Evolutionary conservation across 2,888 invertebrate genomes (phyloP), one percentile per base, ranked within the genome.

Genomic region (Hyposoter didymator): DNA sequence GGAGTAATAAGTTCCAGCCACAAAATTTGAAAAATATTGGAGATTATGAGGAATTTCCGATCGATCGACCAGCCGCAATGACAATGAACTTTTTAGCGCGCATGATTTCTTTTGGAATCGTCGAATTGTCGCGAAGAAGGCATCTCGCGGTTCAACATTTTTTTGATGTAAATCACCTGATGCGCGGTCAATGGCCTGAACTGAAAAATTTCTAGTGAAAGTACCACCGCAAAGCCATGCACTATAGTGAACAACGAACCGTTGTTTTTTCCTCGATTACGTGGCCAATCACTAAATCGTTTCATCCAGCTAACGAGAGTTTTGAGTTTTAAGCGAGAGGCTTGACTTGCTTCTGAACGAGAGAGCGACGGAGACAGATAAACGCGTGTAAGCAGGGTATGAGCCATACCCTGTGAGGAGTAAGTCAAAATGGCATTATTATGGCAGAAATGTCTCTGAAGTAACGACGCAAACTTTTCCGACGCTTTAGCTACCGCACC

Each of bases 381-480:
- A 22, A 55, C 35, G 17, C 22, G 59, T 6, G 59, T 6, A 72
- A 70, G 59, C 64, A 64, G 22, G 67, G 72, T 81, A 76, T 64
- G 74, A 83, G 83, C 76, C 67, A 62, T 81, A 78, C 39, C 66
- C n/a, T n/a, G n/a, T n/a, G 78, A 81, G 89, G 90, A 91, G 92
- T 91, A 91, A 90, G 89, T 88, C 87, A 84, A 84, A 92, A 91
- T 90, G 90, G 89, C 87, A 91, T 91, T 91, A 91, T 91, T 91
- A 91, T 90, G 90, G 90, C 88, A 86, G 89, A 88, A 90, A 89
- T 86, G 85, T 83, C 85, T 79, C 83, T 80, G 8, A 82, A 83
- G 76, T 69, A 85, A 89, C 87, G 87, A 88, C 88, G 87, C 88
- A 84, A 88, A 88, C 88, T 88, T 88, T 87, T 78, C 85, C 88